Conservation (phyloP, 2,888 invertebrate genomes). For the Meganola albula region DNA sequence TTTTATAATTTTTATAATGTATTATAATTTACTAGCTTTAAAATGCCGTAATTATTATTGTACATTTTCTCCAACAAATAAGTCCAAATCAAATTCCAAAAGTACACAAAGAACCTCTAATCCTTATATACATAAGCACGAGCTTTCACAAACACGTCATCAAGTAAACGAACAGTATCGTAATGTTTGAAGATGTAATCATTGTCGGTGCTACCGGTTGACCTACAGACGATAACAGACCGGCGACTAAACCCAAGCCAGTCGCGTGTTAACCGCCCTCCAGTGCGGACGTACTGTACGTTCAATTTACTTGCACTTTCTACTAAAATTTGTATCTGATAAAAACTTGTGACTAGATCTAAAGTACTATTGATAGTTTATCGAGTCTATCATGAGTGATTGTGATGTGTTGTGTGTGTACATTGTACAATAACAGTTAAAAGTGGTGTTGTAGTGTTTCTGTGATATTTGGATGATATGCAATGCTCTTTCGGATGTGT, state of each 20-base stretch:
- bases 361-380: constrained; percentile 24
- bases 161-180: constrained; percentile 31
- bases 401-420: constrained; percentile 16
- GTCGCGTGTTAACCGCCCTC: constrained; percentile 22
- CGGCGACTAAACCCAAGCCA: constrained; percentile 17
- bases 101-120: background rate
- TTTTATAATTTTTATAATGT: background rate
- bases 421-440: constrained; percentile 39
- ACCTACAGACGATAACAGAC: constrained; percentile 44
- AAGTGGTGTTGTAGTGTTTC: constrained; percentile 37
- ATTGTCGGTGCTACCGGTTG: constrained; percentile 37
- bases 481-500: constrained; percentile 50
- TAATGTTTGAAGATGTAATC: constrained; percentile 40
- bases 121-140: constrained; percentile 2
- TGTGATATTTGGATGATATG: constrained; percentile 30
- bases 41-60: no score
- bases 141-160: constrained; percentile 37
- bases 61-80: constrained; percentile 3
- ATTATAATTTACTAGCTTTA: no score
- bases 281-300: constrained; percentile 19
- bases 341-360: constrained; percentile 9
- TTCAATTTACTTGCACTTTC: no score
- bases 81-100: constrained; percentile 1
- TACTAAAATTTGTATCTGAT: no score
- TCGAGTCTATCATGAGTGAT: constrained; percentile 19